A percentile compares a stretch with the other conserved stretches of the same genome.
Conservation (phyloP, 2,797 vertebrate genomes). For the Gallirallus australis region DNA sequence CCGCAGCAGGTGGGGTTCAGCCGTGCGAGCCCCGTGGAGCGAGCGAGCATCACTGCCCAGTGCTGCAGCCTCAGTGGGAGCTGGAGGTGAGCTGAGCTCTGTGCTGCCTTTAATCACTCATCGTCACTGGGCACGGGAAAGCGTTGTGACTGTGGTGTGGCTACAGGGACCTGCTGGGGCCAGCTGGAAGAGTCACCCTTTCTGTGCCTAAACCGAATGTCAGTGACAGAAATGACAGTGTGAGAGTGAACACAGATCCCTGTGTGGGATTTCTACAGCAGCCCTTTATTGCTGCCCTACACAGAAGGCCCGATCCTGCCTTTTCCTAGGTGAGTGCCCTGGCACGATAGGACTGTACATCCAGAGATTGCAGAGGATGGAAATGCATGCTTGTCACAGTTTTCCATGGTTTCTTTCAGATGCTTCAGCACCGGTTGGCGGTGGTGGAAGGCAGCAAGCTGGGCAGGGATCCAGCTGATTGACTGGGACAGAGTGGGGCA, state of each 20-base stretch:
- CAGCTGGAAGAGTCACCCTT: background rate
- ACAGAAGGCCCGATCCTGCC: background rate
- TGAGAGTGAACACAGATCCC: background rate
- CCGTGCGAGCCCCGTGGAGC: accelerated
- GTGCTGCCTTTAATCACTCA: accelerated
- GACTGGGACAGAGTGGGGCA: background rate
- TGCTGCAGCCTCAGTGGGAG: background rate
- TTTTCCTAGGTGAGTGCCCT: background rate
- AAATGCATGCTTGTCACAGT: accelerated
- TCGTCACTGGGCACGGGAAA: accelerated
- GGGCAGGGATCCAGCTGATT: background rate
- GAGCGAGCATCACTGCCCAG: accelerated
- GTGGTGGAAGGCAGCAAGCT: background rate
- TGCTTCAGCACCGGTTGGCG: background rate
- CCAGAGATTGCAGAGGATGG: background rate
- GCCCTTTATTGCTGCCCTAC: background rate
- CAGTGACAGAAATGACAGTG: background rate
- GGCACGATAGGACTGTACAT: background rate
- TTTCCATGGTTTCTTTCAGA: accelerated
- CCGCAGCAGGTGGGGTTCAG: accelerated
- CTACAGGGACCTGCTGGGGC: background rate
- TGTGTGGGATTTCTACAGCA: background rate
- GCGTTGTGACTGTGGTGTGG: accelerated
- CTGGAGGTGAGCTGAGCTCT: background rate
- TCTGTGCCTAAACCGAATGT: background rate